Evolutionary conservation across 2,888 invertebrate species (phyloP).

Genomic region (Sipha maydis): DNA sequence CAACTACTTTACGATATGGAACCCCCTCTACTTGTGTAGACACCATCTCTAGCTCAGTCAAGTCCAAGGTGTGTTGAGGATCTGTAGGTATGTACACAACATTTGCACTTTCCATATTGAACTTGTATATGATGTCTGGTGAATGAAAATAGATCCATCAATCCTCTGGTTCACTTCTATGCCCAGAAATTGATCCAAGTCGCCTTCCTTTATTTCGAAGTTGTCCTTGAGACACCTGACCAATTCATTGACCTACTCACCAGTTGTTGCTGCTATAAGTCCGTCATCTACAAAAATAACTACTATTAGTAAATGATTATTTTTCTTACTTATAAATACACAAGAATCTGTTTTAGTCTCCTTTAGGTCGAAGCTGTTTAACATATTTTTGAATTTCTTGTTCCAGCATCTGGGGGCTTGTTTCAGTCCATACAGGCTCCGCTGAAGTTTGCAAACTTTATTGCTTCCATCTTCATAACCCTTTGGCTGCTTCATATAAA

Average conservation of each 20-base stretch:
- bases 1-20: constrained; percentile 34
- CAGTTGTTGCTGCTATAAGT: no score
- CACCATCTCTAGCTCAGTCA: not conserved
- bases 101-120: constrained; percentile 58
- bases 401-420: constrained; percentile 64
- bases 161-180: constrained; percentile 63
- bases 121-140: constrained; percentile 62
- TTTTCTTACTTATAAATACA: no score
- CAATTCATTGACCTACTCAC: constrained; percentile 63
- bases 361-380: no score
- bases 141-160: constrained; percentile 55
- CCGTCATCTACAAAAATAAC: constrained; percentile 66
- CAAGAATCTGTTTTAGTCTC: no score
- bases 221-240: constrained; percentile 54
- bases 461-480: constrained; percentile 66
- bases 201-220: constrained; percentile 63
- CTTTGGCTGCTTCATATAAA: constrained; percentile 65
- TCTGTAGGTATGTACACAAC: constrained; percentile 55
- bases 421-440: no score
- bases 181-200: constrained; percentile 63
- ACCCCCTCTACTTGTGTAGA: not conserved
- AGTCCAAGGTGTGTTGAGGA: constrained; percentile 28
- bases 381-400: constrained; percentile 66
- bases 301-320: constrained; percentile 64
- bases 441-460: no score